Evolutionary conservation across 2,888 invertebrate species (phyloP).

Genomic region (Dendrolimus houi): DNA sequence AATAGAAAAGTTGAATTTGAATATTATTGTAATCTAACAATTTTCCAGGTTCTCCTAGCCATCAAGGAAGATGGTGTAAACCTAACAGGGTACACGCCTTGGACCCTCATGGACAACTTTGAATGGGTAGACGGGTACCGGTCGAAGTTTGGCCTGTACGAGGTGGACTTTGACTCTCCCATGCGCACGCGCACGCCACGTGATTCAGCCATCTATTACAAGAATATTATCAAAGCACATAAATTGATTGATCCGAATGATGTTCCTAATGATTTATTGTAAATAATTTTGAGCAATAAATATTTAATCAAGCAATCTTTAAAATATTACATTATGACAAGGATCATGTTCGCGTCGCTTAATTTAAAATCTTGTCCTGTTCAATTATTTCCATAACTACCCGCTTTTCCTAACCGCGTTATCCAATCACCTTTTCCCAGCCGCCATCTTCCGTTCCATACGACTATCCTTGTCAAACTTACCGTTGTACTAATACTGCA

Average conservation of each 20-base stretch:
- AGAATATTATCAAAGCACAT: slow-evolving; percentile 9
- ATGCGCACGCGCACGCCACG: slow-evolving; percentile 73
- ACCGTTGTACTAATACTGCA: too few relatives aligned
- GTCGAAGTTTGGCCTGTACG: slow-evolving; percentile 76
- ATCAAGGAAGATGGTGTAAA: slow-evolving; percentile 51
- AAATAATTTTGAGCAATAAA: not conserved
- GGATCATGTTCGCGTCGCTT: too few relatives aligned
- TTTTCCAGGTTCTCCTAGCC: too few relatives aligned
- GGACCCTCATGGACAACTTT: slow-evolving; percentile 79
- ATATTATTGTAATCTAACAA: too few relatives aligned
- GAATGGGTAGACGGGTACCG: slow-evolving; percentile 76
- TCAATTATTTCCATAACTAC: too few relatives aligned
- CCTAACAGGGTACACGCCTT: slow-evolving; percentile 70
- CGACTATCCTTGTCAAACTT: too few relatives aligned
- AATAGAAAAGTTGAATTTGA: too few relatives aligned
- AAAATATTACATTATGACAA: too few relatives aligned
- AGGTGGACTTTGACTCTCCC: slow-evolving; percentile 76
- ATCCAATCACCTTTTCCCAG: too few relatives aligned
- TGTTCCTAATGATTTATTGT: not conserved
- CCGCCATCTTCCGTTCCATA: too few relatives aligned
- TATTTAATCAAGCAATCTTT: not conserved
- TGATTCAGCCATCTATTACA: slow-evolving; percentile 20
- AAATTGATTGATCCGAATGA: not conserved
- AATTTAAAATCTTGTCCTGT: too few relatives aligned
- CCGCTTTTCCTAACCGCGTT: too few relatives aligned